A percentile compares a stretch with the other conserved stretches of the same genome.
phyloP scores from a whole-genome alignment of 2,113 vertebrate genomes.

The Gymnorhina tibicen region DNA sequence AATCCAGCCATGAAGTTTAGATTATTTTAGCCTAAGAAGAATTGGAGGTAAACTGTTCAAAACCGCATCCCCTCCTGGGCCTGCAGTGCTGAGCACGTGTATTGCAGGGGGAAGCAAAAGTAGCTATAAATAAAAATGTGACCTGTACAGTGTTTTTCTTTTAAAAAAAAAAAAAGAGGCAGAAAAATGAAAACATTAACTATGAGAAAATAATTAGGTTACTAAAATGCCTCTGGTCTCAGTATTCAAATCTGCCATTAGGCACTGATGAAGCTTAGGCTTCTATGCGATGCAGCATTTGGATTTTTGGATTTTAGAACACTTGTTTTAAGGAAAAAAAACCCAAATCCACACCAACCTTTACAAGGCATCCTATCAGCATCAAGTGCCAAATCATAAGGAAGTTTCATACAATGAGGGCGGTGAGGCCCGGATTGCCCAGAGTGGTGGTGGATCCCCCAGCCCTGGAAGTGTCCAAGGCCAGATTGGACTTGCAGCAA shows the following conservation, averaged over 20 bases:
- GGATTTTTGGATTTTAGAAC: neutral
- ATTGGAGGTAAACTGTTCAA: neutral
- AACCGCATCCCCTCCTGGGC: neutral
- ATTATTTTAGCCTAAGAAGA: conserved; percentile 37
- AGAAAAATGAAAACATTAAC: neutral
- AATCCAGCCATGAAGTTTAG: conserved; percentile 35
- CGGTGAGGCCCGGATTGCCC: neutral
- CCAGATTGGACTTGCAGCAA: neutral
- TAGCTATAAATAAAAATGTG: neutral
- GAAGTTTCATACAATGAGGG: neutral
- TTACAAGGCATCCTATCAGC: neutral
- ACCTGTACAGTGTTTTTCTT: neutral
- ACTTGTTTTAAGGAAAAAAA: neutral
- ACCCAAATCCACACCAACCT: neutral
- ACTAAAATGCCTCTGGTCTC: neutral
- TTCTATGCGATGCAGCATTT: fast-evolving
- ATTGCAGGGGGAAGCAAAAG: neutral
- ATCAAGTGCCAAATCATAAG: neutral
- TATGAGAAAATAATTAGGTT: neutral
- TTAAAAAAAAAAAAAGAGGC: neutral
- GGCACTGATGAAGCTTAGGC: neutral
- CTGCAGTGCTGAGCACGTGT: neutral
- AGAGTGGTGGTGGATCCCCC: neutral
- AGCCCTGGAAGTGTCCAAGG: neutral
- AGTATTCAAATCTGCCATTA: neutral